These are phyloP conservation scores for Solenopsis fugax DNA, from an alignment of 1,140 invertebrate species.

Conservation along the genomic window DNA sequence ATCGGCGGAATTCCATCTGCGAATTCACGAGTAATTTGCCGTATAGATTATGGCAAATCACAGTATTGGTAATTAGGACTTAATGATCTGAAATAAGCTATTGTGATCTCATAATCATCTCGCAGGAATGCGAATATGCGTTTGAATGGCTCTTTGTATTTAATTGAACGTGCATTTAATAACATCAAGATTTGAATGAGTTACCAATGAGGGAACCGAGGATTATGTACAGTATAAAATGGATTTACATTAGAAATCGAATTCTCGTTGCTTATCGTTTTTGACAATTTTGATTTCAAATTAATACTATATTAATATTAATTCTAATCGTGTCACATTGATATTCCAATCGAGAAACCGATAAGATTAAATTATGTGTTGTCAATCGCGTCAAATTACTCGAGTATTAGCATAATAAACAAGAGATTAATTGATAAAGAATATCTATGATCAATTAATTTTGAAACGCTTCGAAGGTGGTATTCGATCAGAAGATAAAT, in stretches of 20 bases:
- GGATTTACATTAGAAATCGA: background rate
- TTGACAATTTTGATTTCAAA: background rate
- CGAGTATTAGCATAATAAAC: background rate
- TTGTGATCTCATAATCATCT: background rate
- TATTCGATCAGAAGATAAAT: background rate
- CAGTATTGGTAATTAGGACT: conserved; percentile 11
- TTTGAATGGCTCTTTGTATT: background rate
- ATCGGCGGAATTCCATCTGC: background rate
- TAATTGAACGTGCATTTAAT: background rate
- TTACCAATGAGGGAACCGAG: background rate
- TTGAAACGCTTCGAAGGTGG: background rate
- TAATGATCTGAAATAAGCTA: background rate
- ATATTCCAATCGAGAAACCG: background rate
- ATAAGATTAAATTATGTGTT: conserved; percentile 9
- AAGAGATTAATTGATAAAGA: background rate
- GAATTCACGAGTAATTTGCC: background rate
- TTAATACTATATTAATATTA: background rate
- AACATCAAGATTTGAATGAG: background rate
- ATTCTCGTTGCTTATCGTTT: no score
- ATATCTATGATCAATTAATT: background rate
- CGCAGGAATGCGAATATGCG: background rate
- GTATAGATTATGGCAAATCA: no score
- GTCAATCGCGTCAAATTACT: background rate
- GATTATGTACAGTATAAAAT: background rate
- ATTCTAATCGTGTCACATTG: background rate